phyloP scores from a whole-genome alignment of 2,888 invertebrate genomes.

The Leptopilina syphax region DNA sequence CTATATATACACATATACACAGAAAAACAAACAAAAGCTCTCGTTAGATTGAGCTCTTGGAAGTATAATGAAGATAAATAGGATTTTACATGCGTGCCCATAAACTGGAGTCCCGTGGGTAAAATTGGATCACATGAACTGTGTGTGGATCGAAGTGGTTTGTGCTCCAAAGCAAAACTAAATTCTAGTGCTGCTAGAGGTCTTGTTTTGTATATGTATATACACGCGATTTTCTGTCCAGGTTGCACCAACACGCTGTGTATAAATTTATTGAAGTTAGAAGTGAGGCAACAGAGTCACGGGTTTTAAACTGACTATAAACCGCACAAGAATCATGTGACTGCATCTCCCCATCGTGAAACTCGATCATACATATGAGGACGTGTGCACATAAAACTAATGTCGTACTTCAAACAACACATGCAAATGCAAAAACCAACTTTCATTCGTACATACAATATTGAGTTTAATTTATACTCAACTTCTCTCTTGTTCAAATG shows the following conservation, averaged over 20 bases:
- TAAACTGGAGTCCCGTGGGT: constrained; percentile 16
- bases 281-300: constrained; percentile 35
- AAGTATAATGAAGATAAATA: constrained; percentile 14
- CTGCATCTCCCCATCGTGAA: constrained; percentile 35
- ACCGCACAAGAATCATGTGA: constrained; percentile 41
- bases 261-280: constrained; percentile 40
- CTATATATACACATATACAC: neutral
- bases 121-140: constrained; percentile 21
- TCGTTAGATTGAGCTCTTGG: constrained; percentile 21
- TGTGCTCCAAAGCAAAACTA: constrained; percentile 12
- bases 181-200: constrained; percentile 8
- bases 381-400: constrained; percentile 35
- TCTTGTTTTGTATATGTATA: neutral
- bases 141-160: constrained; percentile 7
- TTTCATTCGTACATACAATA: neutral
- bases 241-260: constrained; percentile 31
- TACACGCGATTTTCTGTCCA: constrained; percentile 27
- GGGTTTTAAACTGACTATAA: constrained; percentile 39
- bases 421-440: constrained; percentile 19
- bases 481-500: neutral
- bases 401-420: constrained; percentile 19
- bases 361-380: constrained; percentile 42
- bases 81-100: constrained; percentile 18
- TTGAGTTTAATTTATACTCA: neutral
- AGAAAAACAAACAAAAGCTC: neutral